Percentiles rank a stretch among this genome's conserved stretches.
Conservation (phyloP, 2,888 invertebrate species). For the Stramonita haemastoma region DNA sequence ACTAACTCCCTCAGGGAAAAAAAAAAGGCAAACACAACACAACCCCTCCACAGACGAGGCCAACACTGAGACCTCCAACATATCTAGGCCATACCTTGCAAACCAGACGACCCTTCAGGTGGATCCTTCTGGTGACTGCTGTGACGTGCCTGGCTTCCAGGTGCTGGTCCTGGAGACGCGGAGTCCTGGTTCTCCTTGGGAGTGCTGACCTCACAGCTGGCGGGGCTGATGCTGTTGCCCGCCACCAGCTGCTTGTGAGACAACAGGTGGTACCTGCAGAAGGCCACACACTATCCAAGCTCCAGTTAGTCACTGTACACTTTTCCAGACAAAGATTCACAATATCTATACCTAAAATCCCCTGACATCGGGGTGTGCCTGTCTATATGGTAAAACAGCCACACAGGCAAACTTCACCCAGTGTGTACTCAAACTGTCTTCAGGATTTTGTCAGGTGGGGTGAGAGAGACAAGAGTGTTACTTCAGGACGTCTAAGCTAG, state of each 20-base stretch:
- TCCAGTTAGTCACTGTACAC: background rate
- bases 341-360: background rate
- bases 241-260: slow-evolving; percentile 26
- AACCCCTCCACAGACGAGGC: too few species aligned
- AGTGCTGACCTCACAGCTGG: slow-evolving; percentile 19
- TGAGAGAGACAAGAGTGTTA: too few species aligned
- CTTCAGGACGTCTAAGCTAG: too few species aligned
- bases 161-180: too few species aligned
- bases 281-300: background rate
- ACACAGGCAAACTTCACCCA: background rate
- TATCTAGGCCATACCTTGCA: background rate
- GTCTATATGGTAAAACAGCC: background rate
- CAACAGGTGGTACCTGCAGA: slow-evolving; percentile 21
- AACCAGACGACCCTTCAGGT: background rate
- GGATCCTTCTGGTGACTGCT: background rate
- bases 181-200: background rate
- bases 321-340: background rate
- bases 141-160: background rate
- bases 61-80: too few species aligned
- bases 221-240: background rate
- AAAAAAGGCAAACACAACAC: too few species aligned
- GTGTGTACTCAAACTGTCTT: background rate
- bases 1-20: too few species aligned
- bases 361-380: background rate
- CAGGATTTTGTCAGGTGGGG: background rate